Evolutionary conservation across 1,140 invertebrate species (phyloP), one percentile per base, ranked within the genome.

Genomic region (Psix sp.): DNA sequence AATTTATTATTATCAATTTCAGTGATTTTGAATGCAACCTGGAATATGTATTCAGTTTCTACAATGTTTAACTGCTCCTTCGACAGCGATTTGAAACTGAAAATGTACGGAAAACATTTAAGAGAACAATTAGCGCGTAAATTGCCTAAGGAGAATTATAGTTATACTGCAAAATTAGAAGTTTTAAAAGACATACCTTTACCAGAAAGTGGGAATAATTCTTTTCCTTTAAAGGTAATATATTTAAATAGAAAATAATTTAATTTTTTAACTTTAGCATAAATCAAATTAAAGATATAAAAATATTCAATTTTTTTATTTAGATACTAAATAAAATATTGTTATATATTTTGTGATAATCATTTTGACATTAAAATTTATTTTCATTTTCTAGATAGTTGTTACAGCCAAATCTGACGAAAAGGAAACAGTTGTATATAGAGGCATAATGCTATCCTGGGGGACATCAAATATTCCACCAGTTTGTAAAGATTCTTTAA

Each of bases 381-480:
- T 17, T 33, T 31, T 17, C 29, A 13, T 20, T 13, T 33, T 40
- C 11, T 33, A 63, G 59, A 52, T 63, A 14, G n/a, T 26, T 52
- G 40, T 52, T 7, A 45, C 1, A 3, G 16, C 59, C 13, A 63
- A 13, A 17, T 43, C 26, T 18, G 0, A 1, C 0, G 16, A 36
- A 2, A 52, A 52, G n/a, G 20, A 43, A 14, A 21, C 5, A 3
- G 24, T 5, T 15, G 18, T 57, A 0, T 67, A 67, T 16, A 49
- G 17, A 5, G 43, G 63, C 5, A 36, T 67, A 16, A n/a, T 67
- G 29, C 29, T 67, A 15, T 67, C 43, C n/a, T 67, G 63, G 63
- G 43, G 63, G 11, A 7, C 6, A 36, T 1, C 6, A 5, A 45
- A 13, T 10, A 26, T 9, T n/a, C 3, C 11, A 16, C 13, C 48